A percentile compares a stretch with the other conserved stretches of the same genome.
Conservation (phyloP, 2,113 vertebrate genomes). For the Erythrolamprus reginae region DNA sequence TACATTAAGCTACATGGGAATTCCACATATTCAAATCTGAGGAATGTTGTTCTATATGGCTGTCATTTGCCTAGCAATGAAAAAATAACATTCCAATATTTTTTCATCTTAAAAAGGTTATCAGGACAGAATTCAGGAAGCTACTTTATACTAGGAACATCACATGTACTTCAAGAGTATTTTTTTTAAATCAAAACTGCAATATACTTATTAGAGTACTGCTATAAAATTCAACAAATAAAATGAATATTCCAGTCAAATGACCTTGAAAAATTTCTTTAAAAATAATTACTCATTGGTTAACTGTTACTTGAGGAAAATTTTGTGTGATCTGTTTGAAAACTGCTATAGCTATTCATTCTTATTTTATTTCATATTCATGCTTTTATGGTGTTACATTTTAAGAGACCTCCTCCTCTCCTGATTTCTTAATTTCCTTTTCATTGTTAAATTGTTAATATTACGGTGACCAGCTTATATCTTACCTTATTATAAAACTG, state of each 20-base stretch:
- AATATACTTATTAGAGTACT: not conserved
- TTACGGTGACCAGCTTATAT: not conserved
- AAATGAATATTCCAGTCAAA: not conserved
- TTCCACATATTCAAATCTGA: not conserved
- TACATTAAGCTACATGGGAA: not conserved
- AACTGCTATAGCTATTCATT: not conserved
- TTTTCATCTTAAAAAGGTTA: not conserved
- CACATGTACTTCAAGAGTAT: not conserved
- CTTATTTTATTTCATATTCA: not conserved
- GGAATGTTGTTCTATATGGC: not conserved
- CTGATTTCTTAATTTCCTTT: not conserved
- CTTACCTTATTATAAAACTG: constrained; percentile 74
- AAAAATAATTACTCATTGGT: not conserved
- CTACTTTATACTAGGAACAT: not conserved
- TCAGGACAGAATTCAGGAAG: not conserved
- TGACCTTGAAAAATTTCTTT: not conserved
- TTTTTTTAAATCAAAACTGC: too few relatives aligned
- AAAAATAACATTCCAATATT: not conserved
- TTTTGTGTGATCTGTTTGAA: not conserved
- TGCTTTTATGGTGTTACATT: not conserved
- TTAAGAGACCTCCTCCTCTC: not conserved
- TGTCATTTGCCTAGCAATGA: not conserved
- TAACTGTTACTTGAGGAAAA: not conserved
- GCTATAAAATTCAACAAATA: not conserved
- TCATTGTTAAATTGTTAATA: not conserved